phyloP scores from a whole-genome alignment of 2,797 vertebrate genomes.

The Echiichthys vipera region DNA sequence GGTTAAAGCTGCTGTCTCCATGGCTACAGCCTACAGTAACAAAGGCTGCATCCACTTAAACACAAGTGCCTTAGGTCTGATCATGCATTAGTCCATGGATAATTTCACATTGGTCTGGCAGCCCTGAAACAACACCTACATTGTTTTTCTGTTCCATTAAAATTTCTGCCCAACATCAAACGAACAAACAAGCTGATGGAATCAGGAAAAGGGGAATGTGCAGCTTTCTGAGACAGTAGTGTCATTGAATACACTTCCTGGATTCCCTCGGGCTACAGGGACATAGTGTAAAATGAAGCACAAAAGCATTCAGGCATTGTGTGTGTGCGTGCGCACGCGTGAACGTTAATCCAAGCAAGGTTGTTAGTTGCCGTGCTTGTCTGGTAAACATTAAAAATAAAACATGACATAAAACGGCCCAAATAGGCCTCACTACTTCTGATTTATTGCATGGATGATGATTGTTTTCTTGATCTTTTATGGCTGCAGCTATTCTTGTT shows the following conservation, averaged over 20 bases:
- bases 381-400: constrained; percentile 63
- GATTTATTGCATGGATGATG: constrained; percentile 41
- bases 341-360: constrained; percentile 18
- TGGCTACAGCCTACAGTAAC: constrained; percentile 74
- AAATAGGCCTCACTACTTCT: constrained; percentile 41
- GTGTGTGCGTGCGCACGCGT: background rate
- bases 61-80: constrained; percentile 72
- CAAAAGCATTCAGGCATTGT: constrained; percentile 18
- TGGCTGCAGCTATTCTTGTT: constrained; percentile 19
- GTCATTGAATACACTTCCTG: constrained; percentile 55
- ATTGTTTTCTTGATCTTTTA: constrained; percentile 23
- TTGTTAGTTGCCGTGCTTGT: constrained; percentile 29
- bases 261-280: constrained; percentile 31
- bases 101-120: constrained; percentile 69
- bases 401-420: constrained; percentile 57
- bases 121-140: constrained; percentile 62
- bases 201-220: constrained; percentile 59
- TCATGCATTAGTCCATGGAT: constrained; percentile 74
- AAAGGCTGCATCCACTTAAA: constrained; percentile 69
- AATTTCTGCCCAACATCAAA: constrained; percentile 59
- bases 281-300: constrained; percentile 30
- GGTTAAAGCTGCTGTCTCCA: constrained; percentile 77
- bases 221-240: constrained; percentile 31
- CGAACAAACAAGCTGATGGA: constrained; percentile 35
- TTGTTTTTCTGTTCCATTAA: constrained; percentile 61